These are phyloP conservation scores for Petrocephalus sullivani DNA, from an alignment of 2,797 vertebrate genomes.

Conservation along the genomic window DNA sequence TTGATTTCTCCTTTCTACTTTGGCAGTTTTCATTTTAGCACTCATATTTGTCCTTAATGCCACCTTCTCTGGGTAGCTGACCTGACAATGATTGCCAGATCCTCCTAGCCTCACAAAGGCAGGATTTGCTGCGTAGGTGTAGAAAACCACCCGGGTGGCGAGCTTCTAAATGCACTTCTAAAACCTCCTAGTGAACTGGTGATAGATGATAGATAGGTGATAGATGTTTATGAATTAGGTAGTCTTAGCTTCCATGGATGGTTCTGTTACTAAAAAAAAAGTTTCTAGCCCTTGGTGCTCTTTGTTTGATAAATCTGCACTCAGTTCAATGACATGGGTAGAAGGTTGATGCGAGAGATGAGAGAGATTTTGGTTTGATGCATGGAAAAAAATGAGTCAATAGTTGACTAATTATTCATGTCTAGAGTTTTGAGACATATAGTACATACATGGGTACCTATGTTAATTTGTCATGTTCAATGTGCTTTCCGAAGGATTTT, in stretches of 20 bases:
- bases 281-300: conserved; percentile 7
- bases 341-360: neutral
- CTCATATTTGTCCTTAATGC: neutral
- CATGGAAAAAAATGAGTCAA: neutral
- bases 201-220: no score
- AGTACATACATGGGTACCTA: neutral
- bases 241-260: neutral
- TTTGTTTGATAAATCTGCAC: neutral
- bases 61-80: neutral
- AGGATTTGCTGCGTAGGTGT: neutral
- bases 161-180: no score
- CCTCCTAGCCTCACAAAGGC: neutral
- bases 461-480: neutral
- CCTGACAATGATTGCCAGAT: neutral
- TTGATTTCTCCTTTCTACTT: neutral
- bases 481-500: neutral
- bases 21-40: neutral
- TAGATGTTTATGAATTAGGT: neutral
- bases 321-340: neutral
- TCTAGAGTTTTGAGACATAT: neutral
- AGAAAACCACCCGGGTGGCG: neutral
- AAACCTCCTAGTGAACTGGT: neutral
- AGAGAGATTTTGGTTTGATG: neutral
- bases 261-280: neutral
- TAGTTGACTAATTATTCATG: neutral